These are phyloP conservation scores for Leucoptera coffeella DNA, from an alignment of 2,888 invertebrate genomes.

Conservation along the genomic window DNA sequence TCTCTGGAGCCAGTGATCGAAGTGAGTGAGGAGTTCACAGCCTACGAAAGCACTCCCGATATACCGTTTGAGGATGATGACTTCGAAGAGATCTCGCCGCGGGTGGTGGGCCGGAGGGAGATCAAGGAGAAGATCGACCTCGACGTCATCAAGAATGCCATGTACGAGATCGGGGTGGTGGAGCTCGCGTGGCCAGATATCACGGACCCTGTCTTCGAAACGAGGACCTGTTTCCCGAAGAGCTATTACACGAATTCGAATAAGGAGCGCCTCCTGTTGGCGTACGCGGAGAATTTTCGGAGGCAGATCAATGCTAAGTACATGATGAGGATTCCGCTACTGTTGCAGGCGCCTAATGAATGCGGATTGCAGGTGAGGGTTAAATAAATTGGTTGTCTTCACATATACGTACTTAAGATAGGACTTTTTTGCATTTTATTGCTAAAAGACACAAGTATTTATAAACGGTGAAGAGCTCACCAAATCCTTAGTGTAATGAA, in stretches of 20 bases:
- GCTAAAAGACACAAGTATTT: background rate
- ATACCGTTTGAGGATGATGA: constrained; percentile 18
- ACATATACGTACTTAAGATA: too few relatives aligned
- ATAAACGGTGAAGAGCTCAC: background rate
- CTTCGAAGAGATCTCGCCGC: constrained; percentile 25
- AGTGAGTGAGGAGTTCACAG: constrained; percentile 28
- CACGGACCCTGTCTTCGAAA: constrained; percentile 47
- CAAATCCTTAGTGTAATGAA: too few relatives aligned
- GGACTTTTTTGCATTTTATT: too few relatives aligned
- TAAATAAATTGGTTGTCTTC: background rate
- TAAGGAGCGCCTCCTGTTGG: constrained; percentile 65
- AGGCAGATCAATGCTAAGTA: constrained; percentile 58
- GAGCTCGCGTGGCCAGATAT: constrained; percentile 60
- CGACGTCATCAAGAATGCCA: constrained; percentile 52
- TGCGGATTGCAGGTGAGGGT: constrained; percentile 63
- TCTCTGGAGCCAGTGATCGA: constrained; percentile 28
- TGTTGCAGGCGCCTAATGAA: constrained; percentile 70
- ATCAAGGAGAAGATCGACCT: constrained; percentile 30
- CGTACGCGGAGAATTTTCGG: constrained; percentile 75
- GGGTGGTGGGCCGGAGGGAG: constrained; percentile 24
- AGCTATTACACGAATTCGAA: constrained; percentile 60
- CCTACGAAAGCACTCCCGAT: constrained; percentile 21
- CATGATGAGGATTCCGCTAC: constrained; percentile 57
- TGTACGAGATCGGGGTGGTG: constrained; percentile 56
- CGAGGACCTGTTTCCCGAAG: constrained; percentile 54